A percentile compares a stretch with the other conserved stretches of the same genome.
Conservation (phyloP, 2,888 invertebrate species). For the Noctua comes region DNA sequence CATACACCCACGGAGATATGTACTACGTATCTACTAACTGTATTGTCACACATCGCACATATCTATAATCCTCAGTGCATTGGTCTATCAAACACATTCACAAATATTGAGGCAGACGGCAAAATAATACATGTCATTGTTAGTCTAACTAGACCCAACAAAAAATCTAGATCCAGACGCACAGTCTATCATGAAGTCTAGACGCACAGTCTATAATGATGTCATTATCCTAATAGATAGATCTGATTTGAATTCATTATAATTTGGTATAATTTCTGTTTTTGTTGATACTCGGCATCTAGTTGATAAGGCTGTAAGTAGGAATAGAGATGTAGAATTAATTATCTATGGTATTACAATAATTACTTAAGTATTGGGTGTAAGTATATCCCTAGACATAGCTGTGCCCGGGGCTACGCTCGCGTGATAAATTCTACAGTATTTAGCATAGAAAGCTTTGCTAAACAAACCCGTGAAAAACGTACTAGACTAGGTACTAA, state of each 20-base stretch:
- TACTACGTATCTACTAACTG: neutral
- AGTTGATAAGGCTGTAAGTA: neutral
- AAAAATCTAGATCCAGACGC: slow-evolving; percentile 53
- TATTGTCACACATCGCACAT: neutral
- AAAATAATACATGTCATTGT: slow-evolving; percentile 25
- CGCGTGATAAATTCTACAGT: neutral
- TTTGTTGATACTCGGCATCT: neutral
- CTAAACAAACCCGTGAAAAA: neutral
- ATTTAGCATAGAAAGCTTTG: neutral
- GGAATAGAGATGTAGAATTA: neutral
- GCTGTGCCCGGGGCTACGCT: neutral
- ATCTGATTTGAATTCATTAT: slow-evolving; percentile 32
- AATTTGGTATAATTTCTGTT: slow-evolving; percentile 14
- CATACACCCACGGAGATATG: neutral
- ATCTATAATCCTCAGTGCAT: slow-evolving; percentile 12
- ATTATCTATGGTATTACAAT: neutral
- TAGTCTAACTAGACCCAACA: slow-evolving; percentile 23
- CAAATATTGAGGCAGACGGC: neutral
- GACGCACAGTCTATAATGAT: slow-evolving; percentile 36
- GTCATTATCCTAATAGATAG: slow-evolving; percentile 43
- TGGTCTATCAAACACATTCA: slow-evolving; percentile 17
- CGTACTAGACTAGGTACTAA: neutral
- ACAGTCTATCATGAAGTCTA: slow-evolving; percentile 54
- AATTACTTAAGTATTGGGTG: neutral
- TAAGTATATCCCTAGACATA: neutral